phyloP scores from a whole-genome alignment of 2,888 invertebrate genomes.

The Synanthedon andrenaeformis region DNA sequence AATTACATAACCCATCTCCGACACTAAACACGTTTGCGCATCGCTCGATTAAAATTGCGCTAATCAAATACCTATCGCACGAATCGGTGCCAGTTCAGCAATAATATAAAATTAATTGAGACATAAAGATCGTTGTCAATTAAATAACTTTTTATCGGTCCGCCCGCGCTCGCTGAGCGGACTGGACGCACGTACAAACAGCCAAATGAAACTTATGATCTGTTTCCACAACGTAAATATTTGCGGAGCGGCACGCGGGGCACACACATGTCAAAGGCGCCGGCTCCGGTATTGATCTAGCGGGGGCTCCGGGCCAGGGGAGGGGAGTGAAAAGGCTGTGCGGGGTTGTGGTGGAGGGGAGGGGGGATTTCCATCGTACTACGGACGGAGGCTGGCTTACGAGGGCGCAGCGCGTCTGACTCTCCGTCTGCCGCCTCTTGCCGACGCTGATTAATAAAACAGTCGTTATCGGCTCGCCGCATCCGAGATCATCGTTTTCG shows the following conservation, averaged over 20 bases:
- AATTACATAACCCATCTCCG: not conserved
- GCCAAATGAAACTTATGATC: constrained; percentile 61
- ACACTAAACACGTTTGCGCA: not conserved
- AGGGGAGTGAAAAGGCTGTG: constrained; percentile 8
- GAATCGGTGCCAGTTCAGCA: not conserved
- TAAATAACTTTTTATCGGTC: constrained; percentile 26
- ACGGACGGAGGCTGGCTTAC: constrained; percentile 48
- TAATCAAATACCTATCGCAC: not conserved
- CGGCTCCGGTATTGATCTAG: constrained; percentile 67
- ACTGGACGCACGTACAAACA: constrained; percentile 24
- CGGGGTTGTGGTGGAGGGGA: constrained; percentile 10
- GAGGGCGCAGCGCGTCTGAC: constrained; percentile 62
- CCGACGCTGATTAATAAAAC: constrained; percentile 59
- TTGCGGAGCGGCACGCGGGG: constrained; percentile 59
- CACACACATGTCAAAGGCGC: constrained; percentile 70
- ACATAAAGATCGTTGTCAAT: constrained; percentile 17
- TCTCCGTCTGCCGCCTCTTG: constrained; percentile 47
- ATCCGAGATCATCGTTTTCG: constrained; percentile 36
- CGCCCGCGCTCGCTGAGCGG: constrained; percentile 5
- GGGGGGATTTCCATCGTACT: constrained; percentile 29
- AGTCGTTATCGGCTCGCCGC: constrained; percentile 42
- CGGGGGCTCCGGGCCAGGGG: constrained; percentile 20
- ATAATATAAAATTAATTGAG: constrained; percentile 11
- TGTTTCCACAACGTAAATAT: constrained; percentile 67
- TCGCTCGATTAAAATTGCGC: not conserved